Evolutionary conservation across 2,797 vertebrate species (phyloP), one percentile per base, ranked within the genome.

Genomic region (Gallinago stenura): DNA sequence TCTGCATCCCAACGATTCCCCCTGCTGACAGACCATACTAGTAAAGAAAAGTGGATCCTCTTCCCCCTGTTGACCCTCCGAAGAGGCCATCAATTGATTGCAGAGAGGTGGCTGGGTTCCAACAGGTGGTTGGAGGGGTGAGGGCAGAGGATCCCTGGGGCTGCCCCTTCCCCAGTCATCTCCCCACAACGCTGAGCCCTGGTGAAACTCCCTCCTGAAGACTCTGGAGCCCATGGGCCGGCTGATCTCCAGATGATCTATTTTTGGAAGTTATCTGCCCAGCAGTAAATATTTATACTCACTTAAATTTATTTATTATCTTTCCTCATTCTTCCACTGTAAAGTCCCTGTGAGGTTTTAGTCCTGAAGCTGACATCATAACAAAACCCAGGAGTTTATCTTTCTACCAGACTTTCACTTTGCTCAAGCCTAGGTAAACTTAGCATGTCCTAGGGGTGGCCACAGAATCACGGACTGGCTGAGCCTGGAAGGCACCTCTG

Each of bases 111-210:
- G 61, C 61, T 71, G 70, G 61, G 39, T 48, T 87, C 56, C 45
- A 51, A 9, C 0, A 0, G 39, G 39, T 0, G 1, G 66, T 0
- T 1, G 65, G 30, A 30, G 30, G 58, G 51, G 50, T 57, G 50
- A 83, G 45, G 43, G 65, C 45, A 43, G 31, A 8, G 43, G 6
- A 21, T 61, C 20, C 20, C 1, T 1, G 13, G 37, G 30, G 12
- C 60, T 61, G 56, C 15, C 61, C 48, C 35, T 45, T 71, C 39
- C 43, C 39, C 50, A 35, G 33, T 0, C 1, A 20, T 28, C 35
- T 66, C 26, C 22, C 7, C 31, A 30, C 18, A 89, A 70, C 1
- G 2, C 53, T 45, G 56, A 86, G 19, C 43, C 24, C 24, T 3
- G 5, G 18, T 24, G 11, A 54, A 73, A 75, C 19, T 33, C 26